Conservation (phyloP, 1,140 invertebrate species). For the Onthophagus taurus region DNA sequence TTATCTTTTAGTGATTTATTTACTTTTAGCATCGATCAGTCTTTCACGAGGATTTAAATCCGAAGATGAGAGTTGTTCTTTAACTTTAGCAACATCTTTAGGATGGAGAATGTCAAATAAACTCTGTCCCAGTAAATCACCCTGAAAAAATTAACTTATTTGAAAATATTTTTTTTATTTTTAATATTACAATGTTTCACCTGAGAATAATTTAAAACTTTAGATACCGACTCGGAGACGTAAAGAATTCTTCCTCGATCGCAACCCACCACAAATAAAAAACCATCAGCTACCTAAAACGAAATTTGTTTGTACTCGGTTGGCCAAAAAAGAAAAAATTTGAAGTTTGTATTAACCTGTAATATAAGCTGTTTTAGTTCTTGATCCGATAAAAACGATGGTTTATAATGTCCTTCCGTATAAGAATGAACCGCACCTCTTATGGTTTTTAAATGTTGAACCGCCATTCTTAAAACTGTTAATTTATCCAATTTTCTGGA, state of each 20-base stretch:
- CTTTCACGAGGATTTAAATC: conserved; percentile 81
- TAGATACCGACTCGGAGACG: conserved; percentile 82
- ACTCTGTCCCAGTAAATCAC: conserved; percentile 83
- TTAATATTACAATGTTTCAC: conserved; percentile 37
- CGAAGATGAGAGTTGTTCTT: conserved; percentile 86
- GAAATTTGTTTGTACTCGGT: neutral
- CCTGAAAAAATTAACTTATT: conserved; percentile 44
- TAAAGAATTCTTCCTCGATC: conserved; percentile 84
- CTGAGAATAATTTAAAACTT: conserved; percentile 76
- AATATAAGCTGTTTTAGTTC: conserved; percentile 69
- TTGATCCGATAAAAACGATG: conserved; percentile 79
- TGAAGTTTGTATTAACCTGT: conserved; percentile 42
- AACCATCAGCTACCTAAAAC: conserved; percentile 76
- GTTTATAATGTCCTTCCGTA: conserved; percentile 74
- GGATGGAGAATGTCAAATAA: conserved; percentile 93
- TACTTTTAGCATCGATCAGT: conserved; percentile 89
- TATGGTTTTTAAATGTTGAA: conserved; percentile 82
- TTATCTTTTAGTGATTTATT: conserved; percentile 17
- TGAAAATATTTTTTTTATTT: neutral
- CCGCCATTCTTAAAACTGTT: conserved; percentile 87
- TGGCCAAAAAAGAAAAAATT: too few species aligned
- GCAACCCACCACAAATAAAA: conserved; percentile 89
- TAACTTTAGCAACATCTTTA: conserved; percentile 89
- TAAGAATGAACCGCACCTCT: conserved; percentile 68
- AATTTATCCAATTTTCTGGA: conserved; percentile 88